phyloP scores from a whole-genome alignment of 2,888 invertebrate species.

The Metellina segmentata region DNA sequence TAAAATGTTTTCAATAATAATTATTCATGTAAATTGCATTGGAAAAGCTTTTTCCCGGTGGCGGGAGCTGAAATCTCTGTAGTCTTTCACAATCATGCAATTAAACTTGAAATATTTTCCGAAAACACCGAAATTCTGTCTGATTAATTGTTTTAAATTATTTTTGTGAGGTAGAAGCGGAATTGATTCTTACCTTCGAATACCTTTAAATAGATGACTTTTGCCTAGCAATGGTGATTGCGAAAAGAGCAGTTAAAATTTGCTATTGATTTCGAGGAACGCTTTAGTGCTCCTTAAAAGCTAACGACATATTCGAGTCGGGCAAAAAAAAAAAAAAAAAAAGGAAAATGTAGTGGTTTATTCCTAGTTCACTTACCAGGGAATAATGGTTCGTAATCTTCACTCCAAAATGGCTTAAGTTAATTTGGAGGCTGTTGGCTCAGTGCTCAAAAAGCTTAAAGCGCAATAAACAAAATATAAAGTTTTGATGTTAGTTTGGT shows the following conservation, averaged over 20 bases:
- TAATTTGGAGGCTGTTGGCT: too few species aligned
- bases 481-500: too few species aligned
- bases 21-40: background rate
- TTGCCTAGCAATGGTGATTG: background rate
- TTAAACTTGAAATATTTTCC: background rate
- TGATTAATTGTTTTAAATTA: background rate
- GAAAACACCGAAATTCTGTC: background rate
- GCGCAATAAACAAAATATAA: too few species aligned
- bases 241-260: background rate
- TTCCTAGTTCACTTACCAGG: too few species aligned
- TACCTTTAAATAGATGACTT: slow-evolving; percentile 1
- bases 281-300: background rate
- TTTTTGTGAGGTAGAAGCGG: background rate
- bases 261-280: background rate
- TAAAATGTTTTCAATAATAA: slow-evolving; percentile 1
- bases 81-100: background rate
- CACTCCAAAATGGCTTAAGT: too few species aligned
- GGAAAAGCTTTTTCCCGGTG: background rate
- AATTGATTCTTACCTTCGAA: background rate
- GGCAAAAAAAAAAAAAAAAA: background rate
- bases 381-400: too few species aligned
- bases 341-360: too few species aligned
- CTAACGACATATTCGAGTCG: background rate
- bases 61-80: background rate
- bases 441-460: too few species aligned